Evolutionary conservation across 2,888 invertebrate species (phyloP).

Genomic region (Idaea straminata): DNA sequence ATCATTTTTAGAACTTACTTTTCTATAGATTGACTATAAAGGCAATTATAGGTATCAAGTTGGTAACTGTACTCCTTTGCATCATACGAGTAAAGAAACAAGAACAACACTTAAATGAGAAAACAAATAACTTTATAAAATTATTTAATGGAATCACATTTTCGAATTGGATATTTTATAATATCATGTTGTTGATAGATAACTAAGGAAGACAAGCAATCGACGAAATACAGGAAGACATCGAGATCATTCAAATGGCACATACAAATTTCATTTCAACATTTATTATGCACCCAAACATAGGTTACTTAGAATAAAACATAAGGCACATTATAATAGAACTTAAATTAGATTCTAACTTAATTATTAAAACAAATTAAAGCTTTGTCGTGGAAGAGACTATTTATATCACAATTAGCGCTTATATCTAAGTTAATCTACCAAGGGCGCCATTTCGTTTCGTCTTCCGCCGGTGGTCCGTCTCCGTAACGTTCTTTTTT

Average conservation of each 20-base stretch:
- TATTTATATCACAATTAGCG: conserved; percentile 68
- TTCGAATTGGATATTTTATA: conserved; percentile 6
- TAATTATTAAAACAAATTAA: conserved; percentile 67
- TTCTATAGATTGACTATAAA: too few relatives aligned
- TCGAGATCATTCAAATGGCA: conserved; percentile 73
- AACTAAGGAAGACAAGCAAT: conserved; percentile 39
- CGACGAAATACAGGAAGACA: conserved; percentile 58
- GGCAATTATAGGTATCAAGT: too few relatives aligned
- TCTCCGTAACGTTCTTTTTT: conserved; percentile 55
- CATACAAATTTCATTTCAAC: conserved; percentile 32
- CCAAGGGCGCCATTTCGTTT: conserved; percentile 73
- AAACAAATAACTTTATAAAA: neutral
- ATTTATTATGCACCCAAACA: conserved; percentile 13
- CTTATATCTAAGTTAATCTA: conserved; percentile 29
- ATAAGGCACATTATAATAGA: conserved; percentile 33
- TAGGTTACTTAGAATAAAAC: conserved; percentile 8
- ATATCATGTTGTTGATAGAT: conserved; percentile 4
- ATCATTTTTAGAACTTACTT: too few relatives aligned
- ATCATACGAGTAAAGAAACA: conserved; percentile 15
- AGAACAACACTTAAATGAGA: too few relatives aligned
- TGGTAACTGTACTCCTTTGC: too few relatives aligned
- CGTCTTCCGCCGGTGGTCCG: conserved; percentile 61
- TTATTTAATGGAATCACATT: conserved; percentile 9
- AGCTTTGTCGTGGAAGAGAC: conserved; percentile 76
- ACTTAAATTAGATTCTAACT: conserved; percentile 22